Percentiles rank a stretch among this genome's conserved stretches.
phyloP scores from a whole-genome alignment of 2,888 invertebrate species.

The Rhorus exstirpatorius region DNA sequence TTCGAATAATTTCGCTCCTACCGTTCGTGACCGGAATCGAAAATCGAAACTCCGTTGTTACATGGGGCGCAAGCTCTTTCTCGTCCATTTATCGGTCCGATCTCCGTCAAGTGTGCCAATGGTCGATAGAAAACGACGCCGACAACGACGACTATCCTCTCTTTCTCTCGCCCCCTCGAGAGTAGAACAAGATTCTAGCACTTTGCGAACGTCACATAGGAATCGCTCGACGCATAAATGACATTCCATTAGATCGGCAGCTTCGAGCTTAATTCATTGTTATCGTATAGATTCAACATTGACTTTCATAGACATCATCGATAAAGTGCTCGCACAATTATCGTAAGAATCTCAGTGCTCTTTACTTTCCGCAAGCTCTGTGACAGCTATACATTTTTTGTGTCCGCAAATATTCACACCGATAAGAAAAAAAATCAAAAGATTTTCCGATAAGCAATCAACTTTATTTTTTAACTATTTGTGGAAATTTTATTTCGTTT shows the following conservation, averaged over 20 bases:
- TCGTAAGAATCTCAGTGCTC: neutral
- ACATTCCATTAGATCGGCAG: constrained; percentile 39
- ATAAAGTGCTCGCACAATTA: neutral
- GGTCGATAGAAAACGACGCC: constrained; percentile 53
- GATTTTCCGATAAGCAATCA: no score
- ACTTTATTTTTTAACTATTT: no score
- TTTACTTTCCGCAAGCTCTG: neutral
- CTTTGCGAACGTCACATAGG: constrained; percentile 23
- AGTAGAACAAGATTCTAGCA: constrained; percentile 45
- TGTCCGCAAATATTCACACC: no score
- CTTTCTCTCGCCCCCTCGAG: neutral
- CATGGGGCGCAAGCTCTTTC: constrained; percentile 9
- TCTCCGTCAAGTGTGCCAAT: constrained; percentile 60
- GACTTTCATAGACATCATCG: neutral
- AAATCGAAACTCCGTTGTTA: constrained; percentile 55
- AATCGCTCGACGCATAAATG: constrained; percentile 27
- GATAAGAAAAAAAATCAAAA: no score
- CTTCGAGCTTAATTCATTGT: constrained; percentile 7
- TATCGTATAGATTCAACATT: neutral
- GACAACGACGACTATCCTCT: constrained; percentile 36
- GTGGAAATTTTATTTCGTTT: neutral
- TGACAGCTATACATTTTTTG: no score
- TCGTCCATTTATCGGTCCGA: constrained; percentile 57
- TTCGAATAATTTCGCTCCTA: constrained; percentile 64
- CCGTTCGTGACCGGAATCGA: constrained; percentile 67